Conservation (phyloP, 2,113 vertebrate species). For the Scatophagus argus region DNA sequence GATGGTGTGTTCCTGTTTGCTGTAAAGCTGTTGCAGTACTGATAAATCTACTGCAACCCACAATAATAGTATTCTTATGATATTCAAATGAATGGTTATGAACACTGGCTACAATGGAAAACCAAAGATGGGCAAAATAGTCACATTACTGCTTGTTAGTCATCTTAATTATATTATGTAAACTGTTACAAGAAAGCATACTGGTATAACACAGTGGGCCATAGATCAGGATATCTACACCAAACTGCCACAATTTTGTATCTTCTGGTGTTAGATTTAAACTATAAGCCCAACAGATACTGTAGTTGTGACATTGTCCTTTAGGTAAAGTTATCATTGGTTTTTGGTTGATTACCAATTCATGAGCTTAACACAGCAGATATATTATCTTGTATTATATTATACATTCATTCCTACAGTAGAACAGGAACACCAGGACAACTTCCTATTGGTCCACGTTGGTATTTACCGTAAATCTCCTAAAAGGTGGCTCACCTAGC, state of each 20-base stretch:
- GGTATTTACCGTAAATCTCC: constrained; percentile 65
- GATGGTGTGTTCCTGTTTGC: constrained; percentile 7
- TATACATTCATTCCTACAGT: neutral
- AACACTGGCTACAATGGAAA: neutral
- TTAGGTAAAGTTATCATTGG: neutral
- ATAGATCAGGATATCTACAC: no score
- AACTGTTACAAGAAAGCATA: no score
- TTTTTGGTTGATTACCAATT: neutral
- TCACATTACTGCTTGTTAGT: neutral
- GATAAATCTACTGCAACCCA: neutral
- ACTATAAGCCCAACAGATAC: neutral
- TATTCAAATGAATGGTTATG: neutral
- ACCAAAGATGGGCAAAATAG: neutral
- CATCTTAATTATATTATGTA: no score
- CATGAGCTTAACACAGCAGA: no score
- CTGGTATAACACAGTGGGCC: no score
- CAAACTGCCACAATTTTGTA: no score
- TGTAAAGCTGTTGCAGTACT: neutral
- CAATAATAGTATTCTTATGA: neutral
- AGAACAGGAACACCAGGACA: neutral
- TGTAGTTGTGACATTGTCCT: neutral
- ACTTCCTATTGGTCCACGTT: constrained; percentile 77
- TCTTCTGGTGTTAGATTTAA: neutral
- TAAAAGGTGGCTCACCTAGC: neutral
- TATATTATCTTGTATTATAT: no score